Conservation (phyloP, 2,888 invertebrate species). For the Sphaerophoria rueppellii region DNA sequence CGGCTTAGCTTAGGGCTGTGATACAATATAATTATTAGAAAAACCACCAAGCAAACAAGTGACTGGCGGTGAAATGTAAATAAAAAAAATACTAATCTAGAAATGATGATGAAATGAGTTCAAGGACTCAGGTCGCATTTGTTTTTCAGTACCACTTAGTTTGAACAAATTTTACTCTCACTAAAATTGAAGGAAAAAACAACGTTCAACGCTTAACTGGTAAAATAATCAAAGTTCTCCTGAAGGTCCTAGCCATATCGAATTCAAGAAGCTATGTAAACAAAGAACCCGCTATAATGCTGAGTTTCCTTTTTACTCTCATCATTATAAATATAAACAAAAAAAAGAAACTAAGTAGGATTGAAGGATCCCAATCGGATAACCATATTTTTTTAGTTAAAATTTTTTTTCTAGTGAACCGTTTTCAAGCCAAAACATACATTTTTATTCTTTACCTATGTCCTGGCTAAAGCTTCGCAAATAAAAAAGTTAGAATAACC, state of each 20-base stretch:
- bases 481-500: slow-evolving; percentile 36
- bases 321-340: slow-evolving; percentile 58
- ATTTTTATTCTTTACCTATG: not conserved
- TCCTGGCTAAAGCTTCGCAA: not conserved
- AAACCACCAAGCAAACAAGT: no score
- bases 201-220: no score
- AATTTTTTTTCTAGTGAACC: slow-evolving; percentile 6
- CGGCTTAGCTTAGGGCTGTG: no score
- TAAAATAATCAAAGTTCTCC: not conserved
- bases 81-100: no score
- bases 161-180: no score
- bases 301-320: not conserved
- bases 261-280: slow-evolving; percentile 25
- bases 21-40: no score
- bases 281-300: not conserved
- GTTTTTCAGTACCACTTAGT: no score
- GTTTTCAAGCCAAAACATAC: not conserved
- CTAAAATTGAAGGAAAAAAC: no score
- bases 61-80: no score
- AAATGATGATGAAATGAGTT: no score
- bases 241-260: not conserved
- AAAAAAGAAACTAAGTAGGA: slow-evolving; percentile 45
- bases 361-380: slow-evolving; percentile 57
- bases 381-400: slow-evolving; percentile 50
- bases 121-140: no score